Evolutionary conservation across 2,888 invertebrate genomes (phyloP).

Genomic region (Vanessa cardui): DNA sequence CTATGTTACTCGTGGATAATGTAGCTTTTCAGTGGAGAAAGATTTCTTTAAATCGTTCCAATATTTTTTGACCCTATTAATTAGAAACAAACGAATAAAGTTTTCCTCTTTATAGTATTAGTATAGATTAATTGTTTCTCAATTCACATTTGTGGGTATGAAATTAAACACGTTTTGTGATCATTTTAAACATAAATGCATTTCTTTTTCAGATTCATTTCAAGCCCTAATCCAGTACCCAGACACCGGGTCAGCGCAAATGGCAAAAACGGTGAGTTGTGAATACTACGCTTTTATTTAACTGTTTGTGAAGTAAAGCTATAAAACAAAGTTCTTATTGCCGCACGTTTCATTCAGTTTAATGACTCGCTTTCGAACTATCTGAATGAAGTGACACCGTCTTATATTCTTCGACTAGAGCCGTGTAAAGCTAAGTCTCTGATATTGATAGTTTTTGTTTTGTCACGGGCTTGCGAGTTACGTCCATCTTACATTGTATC

Average conservation of each 20-base stretch:
- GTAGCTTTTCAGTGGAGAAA: no score
- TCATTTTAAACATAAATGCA: slow-evolving; percentile 30
- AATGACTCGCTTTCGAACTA: slow-evolving; percentile 74
- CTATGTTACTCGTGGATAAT: no score
- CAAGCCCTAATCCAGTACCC: slow-evolving; percentile 99
- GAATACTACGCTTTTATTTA: slow-evolving; percentile 73
- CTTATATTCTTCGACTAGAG: slow-evolving; percentile 48
- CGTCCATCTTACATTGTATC: no score
- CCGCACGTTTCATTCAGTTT: slow-evolving; percentile 76
- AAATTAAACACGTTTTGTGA: slow-evolving; percentile 1
- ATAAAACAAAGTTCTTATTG: slow-evolving; percentile 78
- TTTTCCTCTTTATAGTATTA: no score
- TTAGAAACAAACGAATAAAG: no score
- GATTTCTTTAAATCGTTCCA: no score
- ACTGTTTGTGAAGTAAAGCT: slow-evolving; percentile 71
- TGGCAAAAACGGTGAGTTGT: slow-evolving; percentile 94
- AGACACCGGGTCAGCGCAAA: slow-evolving; percentile 97
- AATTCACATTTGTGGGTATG: no score
- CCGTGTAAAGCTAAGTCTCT: slow-evolving; percentile 42
- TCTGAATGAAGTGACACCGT: slow-evolving; percentile 65
- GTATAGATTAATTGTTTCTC: no score
- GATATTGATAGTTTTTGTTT: slow-evolving; percentile 48
- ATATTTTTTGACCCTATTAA: no score
- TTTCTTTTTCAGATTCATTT: slow-evolving; percentile 91
- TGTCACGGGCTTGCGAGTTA: slow-evolving; percentile 22